These are phyloP conservation scores for Lepidocolaptes lacrymiger DNA, from an alignment of 2,797 vertebrate species.

Conservation along the genomic window DNA sequence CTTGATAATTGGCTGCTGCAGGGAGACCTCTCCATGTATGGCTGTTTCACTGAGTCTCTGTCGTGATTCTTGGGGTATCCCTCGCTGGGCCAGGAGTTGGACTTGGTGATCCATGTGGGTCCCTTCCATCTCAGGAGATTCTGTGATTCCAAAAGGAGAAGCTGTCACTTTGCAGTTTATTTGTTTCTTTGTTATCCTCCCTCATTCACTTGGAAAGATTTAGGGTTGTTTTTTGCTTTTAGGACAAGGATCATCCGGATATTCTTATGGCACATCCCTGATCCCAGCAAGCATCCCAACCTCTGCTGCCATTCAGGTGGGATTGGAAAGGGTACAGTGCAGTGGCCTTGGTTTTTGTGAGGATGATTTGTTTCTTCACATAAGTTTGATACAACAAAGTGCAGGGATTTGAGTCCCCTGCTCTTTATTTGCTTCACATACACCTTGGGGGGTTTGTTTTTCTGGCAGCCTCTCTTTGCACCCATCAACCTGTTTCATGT, in stretches of 20 bases:
- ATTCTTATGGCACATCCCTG: fast-evolving
- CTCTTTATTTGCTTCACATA: not conserved
- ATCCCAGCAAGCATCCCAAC: not conserved
- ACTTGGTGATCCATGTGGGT: not conserved
- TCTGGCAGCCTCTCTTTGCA: not conserved
- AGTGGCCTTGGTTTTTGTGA: not conserved
- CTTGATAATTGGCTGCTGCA: not conserved
- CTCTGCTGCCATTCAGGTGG: not conserved
- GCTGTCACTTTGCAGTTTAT: not conserved
- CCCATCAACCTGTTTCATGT: fast-evolving
- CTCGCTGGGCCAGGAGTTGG: not conserved
- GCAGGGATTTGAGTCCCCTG: not conserved
- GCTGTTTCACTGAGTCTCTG: not conserved
- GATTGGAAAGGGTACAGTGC: not conserved
- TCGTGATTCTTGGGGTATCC: not conserved
- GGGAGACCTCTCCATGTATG: fast-evolving
- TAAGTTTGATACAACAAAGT: not conserved
- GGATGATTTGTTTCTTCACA: not conserved
- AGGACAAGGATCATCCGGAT: not conserved
- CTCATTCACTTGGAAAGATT: not conserved
- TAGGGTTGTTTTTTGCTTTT: not conserved
- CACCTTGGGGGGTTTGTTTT: not conserved
- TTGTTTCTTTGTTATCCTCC: not conserved
- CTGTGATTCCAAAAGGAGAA: not conserved
- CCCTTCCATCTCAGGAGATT: not conserved